Evolutionary conservation across 2,113 vertebrate species (phyloP), one percentile per base, ranked within the genome.

Genomic region (Lutjanus erythropterus): DNA sequence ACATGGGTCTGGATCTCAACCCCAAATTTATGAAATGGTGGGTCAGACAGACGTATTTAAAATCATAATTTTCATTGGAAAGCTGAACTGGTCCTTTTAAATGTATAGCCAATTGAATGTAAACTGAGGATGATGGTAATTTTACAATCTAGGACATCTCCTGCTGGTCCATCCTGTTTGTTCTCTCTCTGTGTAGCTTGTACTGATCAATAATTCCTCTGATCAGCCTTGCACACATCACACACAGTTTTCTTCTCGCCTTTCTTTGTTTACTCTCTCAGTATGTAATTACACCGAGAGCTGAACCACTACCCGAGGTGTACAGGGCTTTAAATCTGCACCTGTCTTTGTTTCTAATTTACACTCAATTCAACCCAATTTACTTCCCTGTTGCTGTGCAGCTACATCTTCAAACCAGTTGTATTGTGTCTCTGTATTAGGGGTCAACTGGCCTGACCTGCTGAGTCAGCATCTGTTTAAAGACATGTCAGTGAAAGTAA

Each of bases 401-500:
- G 11, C 1, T 25, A 29, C 49, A 25, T 14, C 14, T 21, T 21
- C 29, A 47, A 3, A 31, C 27, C n/a, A 50, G 12, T 5, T 52
- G 3, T 2, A 14, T 12, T 18, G 41, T 19, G 41, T n/a, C 27
- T 47, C 25, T 2, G 25, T 11, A 10, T 10, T 18, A 5, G 39
- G 8, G 2, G 15, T 64, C 16, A 3, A 44, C 25, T 31, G 18
- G 6, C 15, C 8, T 23, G 21, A 66, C 6, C 7, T 47, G 46
- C 33, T 8, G 35, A 80, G 21, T 67, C 61, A 67, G 61, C 61
- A 9, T 67, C 35, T 52, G 52, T 42, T 10, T 31, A 14, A 37
- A 47, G 50, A 39, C 42, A 5, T 16, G 47, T 31, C 23, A n/a
- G 27, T 11, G 29, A 39, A 9, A 0, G 23, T 39, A 44, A 55